phyloP scores from a whole-genome alignment of 1,140 invertebrate genomes.

The Acromyrmex echinatior region DNA sequence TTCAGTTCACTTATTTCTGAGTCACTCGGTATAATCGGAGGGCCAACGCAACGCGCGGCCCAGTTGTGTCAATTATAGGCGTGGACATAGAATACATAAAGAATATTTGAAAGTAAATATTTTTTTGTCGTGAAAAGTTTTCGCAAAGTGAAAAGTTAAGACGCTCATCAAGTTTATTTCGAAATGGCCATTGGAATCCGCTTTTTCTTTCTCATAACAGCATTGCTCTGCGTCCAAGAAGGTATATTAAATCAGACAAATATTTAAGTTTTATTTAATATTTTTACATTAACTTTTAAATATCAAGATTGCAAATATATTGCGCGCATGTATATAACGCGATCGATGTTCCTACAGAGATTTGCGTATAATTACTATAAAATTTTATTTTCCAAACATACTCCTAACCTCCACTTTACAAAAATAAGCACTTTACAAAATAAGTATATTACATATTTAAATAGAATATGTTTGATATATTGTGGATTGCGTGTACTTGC shows the following conservation, averaged over 20 bases:
- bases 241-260: slow-evolving; percentile 47
- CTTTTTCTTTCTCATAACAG: slow-evolving; percentile 7
- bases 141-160: not conserved
- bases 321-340: not conserved
- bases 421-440: slow-evolving; percentile 6
- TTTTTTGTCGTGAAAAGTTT: not conserved
- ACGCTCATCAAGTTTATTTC: not conserved
- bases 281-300: slow-evolving; percentile 15
- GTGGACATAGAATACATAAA: slow-evolving; percentile 51
- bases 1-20: not conserved
- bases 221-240: slow-evolving; percentile 62
- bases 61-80: slow-evolving; percentile 69
- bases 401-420: slow-evolving; percentile 40
- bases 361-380: not conserved
- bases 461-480: not conserved
- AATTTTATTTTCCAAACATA: not conserved
- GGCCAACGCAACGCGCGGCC: slow-evolving; percentile 28
- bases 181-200: slow-evolving; percentile 56
- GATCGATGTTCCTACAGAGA: not conserved
- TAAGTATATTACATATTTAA: slow-evolving; percentile 4
- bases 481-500: not conserved
- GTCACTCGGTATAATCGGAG: slow-evolving; percentile 28
- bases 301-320: not conserved
- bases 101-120: slow-evolving; percentile 38
- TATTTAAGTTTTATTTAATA: not conserved